Evolutionary conservation across 2,888 invertebrate genomes (phyloP), one percentile per base, ranked within the genome.

Genomic region (Drosophila picticornis): DNA sequence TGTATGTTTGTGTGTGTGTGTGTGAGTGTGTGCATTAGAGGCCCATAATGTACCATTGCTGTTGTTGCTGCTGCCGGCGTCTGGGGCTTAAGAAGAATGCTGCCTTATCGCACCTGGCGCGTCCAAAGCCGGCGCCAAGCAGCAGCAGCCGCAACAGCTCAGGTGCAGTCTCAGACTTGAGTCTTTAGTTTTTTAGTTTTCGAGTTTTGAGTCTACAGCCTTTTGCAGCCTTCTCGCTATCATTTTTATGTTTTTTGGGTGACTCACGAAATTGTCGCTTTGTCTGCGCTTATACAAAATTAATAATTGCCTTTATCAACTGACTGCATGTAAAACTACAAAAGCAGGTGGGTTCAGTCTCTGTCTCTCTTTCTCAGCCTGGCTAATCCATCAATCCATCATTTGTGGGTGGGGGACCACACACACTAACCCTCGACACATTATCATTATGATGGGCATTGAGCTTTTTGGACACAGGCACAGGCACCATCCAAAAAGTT

Each of bases 281-380:
- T 68, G 64, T 63, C 68, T 70, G 74, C 68, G 77, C 71, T 75
- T 75, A 81, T 66, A 76, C 59, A 38, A 83, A 90, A 88, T 87
- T 90, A 84, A 90, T 88, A 88, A 88, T 88, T 88, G 86, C 75
- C 77, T 75, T 90, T 90, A 90, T 88, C 88, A 70, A 63, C 52
- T 57, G 52, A 57, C 36, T 68, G 64, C 61, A 73, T 72, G 75
- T 83, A 75, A 81, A 70, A 72, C 77, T 74, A 72, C 75, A 82
- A 80, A 77, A 73, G 81, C 81, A 78, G 83, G 66, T 78, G 80
- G 77, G 55, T 56, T 51, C 11, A 60, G 46, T 55, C 53, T 10
- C 34, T 19, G 6, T n/a, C 43, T 50, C 61, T 36, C 46, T 25
- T n/a, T 13, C 27, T n/a, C 36, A 29, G 61, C 40, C 22, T 32